Evolutionary conservation across 2,113 vertebrate species (phyloP).

Genomic region (Bufo bufo): DNA sequence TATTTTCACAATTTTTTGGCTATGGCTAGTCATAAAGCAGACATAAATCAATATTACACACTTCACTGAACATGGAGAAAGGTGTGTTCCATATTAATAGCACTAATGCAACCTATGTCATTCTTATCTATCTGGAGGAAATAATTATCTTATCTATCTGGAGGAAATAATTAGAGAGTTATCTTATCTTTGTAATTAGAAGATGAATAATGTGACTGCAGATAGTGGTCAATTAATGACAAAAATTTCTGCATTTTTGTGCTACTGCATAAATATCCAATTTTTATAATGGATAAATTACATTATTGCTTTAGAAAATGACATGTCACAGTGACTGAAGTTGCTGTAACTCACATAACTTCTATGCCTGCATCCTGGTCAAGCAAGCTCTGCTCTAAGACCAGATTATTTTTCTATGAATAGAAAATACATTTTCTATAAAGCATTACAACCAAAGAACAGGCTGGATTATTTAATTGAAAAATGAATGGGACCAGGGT

Average conservation of each 20-base stretch:
- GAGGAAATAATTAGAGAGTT: not conserved
- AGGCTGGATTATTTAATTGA: not conserved
- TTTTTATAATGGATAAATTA: not conserved
- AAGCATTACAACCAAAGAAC: not conserved
- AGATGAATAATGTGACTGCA: not conserved
- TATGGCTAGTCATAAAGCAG: not conserved
- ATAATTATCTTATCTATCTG: not conserved
- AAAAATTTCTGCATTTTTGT: not conserved
- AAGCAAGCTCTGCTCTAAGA: not conserved
- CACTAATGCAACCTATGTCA: not conserved
- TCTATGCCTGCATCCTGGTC: not conserved
- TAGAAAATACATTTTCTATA: not conserved
- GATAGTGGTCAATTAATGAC: not conserved
- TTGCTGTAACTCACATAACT: not conserved
- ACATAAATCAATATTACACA: not conserved
- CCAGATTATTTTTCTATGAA: slow-evolving; percentile 2
- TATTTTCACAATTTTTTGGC: not conserved
- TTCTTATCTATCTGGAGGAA: not conserved
- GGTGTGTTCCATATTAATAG: not conserved
- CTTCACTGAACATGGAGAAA: not conserved
- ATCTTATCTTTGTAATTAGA: not conserved
- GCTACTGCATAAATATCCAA: not conserved
- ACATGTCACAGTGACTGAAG: slow-evolving; percentile 28
- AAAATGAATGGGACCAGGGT: not conserved
- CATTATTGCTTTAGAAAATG: slow-evolving; percentile 18